Evolutionary conservation across 2,113 vertebrate species (phyloP).

Genomic region (Neogobius melanostomus): DNA sequence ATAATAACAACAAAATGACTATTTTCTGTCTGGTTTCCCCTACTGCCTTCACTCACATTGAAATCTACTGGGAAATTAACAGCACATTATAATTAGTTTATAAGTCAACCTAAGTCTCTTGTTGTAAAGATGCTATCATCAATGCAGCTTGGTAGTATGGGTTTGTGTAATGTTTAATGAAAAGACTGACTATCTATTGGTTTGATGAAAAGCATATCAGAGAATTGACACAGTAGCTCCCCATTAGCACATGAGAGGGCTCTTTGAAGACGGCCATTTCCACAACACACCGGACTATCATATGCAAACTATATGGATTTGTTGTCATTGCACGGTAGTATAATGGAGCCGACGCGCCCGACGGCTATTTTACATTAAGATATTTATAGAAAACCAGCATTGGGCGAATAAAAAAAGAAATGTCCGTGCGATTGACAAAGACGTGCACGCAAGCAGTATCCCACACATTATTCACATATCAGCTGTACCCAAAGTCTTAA

Average conservation of each 20-base stretch:
- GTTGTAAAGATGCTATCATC: no score
- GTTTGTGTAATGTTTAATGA: no score
- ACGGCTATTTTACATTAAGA: not conserved
- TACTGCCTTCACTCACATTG: no score
- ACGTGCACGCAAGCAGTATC: not conserved
- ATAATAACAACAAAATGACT: no score
- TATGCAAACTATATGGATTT: constrained; percentile 9
- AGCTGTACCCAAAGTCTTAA: not conserved
- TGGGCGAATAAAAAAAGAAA: not conserved
- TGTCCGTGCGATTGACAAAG: not conserved
- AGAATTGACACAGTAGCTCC: constrained; percentile 2
- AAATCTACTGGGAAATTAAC: no score
- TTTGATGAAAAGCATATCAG: not conserved
- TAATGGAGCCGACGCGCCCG: not conserved
- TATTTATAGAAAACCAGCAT: constrained; percentile 3
- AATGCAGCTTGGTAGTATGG: no score
- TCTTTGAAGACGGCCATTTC: not conserved
- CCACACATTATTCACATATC: not conserved
- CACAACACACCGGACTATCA: not conserved
- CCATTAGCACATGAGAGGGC: not conserved
- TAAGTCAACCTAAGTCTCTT: no score
- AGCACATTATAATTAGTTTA: no score
- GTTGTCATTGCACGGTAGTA: not conserved
- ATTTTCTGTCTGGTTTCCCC: no score
- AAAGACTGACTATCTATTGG: no score